phyloP scores from a whole-genome alignment of 1,140 invertebrate species.

The Heliconius eleuchia region DNA sequence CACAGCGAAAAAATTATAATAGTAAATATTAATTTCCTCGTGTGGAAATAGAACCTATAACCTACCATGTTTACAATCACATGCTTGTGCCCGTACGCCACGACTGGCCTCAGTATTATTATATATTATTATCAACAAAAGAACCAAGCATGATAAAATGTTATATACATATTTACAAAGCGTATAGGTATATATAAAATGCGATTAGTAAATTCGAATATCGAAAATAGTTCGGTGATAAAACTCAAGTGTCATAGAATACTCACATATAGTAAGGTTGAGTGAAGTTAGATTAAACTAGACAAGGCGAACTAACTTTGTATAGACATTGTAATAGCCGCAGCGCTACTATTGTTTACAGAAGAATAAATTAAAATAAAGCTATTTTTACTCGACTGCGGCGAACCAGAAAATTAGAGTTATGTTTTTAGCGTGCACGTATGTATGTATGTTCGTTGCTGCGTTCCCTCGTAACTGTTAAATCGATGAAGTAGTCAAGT shows the following conservation, averaged over 20 bases:
- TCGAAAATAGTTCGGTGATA: background rate
- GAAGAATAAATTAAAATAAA: background rate
- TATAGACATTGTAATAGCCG: constrained; percentile 1
- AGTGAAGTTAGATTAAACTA: constrained; percentile 19
- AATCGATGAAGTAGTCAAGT: too few species aligned
- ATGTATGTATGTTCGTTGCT: too few species aligned
- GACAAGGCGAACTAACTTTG: constrained; percentile 17
- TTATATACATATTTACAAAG: background rate
- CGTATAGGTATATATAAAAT: background rate
- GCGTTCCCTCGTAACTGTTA: too few species aligned
- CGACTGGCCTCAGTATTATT: background rate
- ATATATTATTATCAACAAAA: too few species aligned
- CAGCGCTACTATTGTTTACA: background rate
- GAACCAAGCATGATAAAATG: background rate
- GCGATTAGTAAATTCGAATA: background rate
- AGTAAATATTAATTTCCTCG: background rate
- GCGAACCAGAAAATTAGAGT: too few species aligned
- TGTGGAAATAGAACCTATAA: background rate
- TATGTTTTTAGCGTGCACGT: too few species aligned
- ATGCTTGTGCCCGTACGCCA: background rate
- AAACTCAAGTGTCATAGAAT: background rate
- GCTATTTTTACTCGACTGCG: background rate
- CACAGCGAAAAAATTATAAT: background rate
- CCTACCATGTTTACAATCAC: background rate
- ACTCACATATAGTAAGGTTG: background rate